These are phyloP conservation scores for Frankliniella fusca DNA, from an alignment of 2,888 invertebrate species.

Conservation along the genomic window DNA sequence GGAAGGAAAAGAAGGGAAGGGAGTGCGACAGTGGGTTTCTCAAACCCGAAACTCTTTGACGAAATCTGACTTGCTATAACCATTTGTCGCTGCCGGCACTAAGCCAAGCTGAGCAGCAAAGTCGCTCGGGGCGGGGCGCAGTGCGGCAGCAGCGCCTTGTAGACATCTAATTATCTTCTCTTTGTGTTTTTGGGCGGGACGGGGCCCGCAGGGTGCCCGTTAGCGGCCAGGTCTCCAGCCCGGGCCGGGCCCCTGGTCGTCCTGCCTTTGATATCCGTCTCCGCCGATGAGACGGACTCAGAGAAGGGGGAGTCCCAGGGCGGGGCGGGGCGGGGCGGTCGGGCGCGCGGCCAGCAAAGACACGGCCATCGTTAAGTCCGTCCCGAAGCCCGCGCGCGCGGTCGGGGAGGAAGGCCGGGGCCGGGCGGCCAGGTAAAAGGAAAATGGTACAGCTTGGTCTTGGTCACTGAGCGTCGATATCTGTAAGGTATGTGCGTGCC, in stretches of 20 bases:
- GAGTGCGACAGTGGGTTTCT: not conserved
- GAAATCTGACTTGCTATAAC: not conserved
- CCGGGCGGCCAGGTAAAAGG: no score
- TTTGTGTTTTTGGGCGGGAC: not conserved
- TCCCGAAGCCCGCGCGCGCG: not conserved
- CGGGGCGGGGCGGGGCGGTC: not conserved
- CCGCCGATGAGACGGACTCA: not conserved
- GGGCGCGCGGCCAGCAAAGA: not conserved
- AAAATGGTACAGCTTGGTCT: no score
- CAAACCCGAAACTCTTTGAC: not conserved
- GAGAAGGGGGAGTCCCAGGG: not conserved
- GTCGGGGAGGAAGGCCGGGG: no score
- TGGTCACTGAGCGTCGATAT: no score
- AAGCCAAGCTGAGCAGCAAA: not conserved
- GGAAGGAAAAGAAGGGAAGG: not conserved
- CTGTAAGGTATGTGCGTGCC: no score
- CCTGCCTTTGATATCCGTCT: not conserved
- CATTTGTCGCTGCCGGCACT: not conserved
- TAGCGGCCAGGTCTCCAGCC: no score
- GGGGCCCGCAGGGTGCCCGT: not conserved
- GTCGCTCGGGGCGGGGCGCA: not conserved
- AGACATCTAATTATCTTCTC: constrained; percentile 25
- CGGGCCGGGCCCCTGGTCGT: not conserved
- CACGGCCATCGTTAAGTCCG: not conserved
- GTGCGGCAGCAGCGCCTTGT: not conserved